Evolutionary conservation across 2,113 vertebrate species (phyloP), one percentile per base, ranked within the genome.

Genomic region (Danio rerio): DNA sequence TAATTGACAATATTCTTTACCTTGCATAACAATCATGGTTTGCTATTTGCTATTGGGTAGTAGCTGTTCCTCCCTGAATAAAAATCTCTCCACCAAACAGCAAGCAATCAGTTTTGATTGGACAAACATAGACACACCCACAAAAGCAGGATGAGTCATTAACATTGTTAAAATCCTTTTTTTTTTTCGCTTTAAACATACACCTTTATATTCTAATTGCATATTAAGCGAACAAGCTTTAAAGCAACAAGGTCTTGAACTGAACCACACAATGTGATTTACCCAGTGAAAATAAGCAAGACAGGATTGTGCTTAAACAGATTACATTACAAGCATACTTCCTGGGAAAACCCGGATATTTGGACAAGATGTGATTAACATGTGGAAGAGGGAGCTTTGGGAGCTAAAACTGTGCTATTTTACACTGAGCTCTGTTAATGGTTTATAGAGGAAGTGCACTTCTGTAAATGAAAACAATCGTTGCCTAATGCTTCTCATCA

Each of bases 401-500:
- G 78, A 62, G 58, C 80, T 82, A 75, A 84, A 80, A 61, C 42
- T 45, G 50, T 31, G 73, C 72, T 83, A 42, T 83, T 68, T 59
- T 65, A 66, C 76, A 72, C 72, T 73, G 83, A 77, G 77, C 73
- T 56, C 20, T 43, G 40, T 58, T 80, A 72, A 75, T 63, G 62
- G 75, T 52, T 52, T 82, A 52, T 58, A 78, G 69, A 83, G 81
- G 72, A 83, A 83, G 81, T 62, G 65, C 53, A 79, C 69, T 71
- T 85, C 80, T 72, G 72, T 68, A n/a, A 75, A 42, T 21, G 52
- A 82, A 87, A 78, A 85, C 81, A 82, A 65, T 15, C 12, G 42
- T 63, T 43, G 58, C 40, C 83, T 66, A 85, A 83, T 83, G 47
- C 65, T 58, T 79, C 71, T 83, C 70, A 75, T 87, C 78, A 78